Evolutionary conservation across 2,888 invertebrate species (phyloP), one percentile per base, ranked within the genome.

Genomic region (Andrena minutula): DNA sequence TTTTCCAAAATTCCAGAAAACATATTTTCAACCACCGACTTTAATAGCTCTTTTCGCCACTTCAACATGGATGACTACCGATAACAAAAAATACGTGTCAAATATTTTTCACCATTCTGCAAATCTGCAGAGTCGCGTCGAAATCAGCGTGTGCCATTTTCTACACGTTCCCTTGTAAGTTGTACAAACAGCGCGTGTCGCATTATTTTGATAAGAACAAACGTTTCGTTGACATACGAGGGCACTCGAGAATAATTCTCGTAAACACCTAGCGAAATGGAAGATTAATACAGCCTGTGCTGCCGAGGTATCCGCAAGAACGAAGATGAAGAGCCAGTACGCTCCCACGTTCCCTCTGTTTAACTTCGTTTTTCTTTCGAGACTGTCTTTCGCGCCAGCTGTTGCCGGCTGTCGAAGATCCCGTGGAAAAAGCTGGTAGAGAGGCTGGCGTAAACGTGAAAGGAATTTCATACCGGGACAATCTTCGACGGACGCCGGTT

Each of bases 341-440:
- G 51, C 61, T 75, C 63, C 73, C 70, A 71, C 65, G 73, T 79
- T 79, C 75, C 86, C 51, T 75, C 68, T 68, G 64, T 70, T 75
- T 53, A 72, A 75, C 72, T 83, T 86, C 74, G 86, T 82, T 83
- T 85, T 88, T 78, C 85, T 83, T 85, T 82, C 73, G 58, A 47
- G 65, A 76, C 79, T 76, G 81, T 79, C 84, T 85, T 84, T 88
- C 86, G 66, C 84, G 77, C 82, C 88, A 88, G 88, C 88, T 88
- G 88, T 88, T 87, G 87, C 88, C 87, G 79, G 83, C 87, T 84
- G 88, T 88, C 88, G 88, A 87, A 86, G 89, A 83, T 82, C 79
- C 73, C 56, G 73, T 69, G 69, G 82, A 82, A 82, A 84, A 87
- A 84, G 81, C 75, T 74, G 79, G 64, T 66, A 80, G 66, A 81